Percentiles rank a stretch among this genome's conserved stretches.
phyloP scores from a whole-genome alignment of 2,888 invertebrate species.

The Volucella zonaria region DNA sequence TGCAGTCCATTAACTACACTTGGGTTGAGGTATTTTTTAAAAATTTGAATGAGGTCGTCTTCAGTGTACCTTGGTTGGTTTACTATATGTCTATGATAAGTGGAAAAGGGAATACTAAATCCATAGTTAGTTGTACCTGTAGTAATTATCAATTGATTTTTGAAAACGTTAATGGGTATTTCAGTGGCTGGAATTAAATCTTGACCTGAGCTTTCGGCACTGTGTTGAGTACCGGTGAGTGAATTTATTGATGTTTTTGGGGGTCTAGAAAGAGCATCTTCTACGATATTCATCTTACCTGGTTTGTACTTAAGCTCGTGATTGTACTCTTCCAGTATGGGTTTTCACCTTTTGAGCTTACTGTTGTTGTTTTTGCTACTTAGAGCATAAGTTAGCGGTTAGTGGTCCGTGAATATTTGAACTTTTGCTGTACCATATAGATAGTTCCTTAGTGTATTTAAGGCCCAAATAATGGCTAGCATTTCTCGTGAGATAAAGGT shows the following conservation, averaged over 20 bases:
- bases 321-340: conserved; percentile 59
- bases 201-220: not conserved
- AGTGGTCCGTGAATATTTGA: conserved; percentile 55
- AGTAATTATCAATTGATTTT: no score
- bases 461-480: conserved; percentile 32
- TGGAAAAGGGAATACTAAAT: conserved; percentile 2
- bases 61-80: conserved; percentile 6
- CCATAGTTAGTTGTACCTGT: not conserved
- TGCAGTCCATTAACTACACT: conserved; percentile 7
- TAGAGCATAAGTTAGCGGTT: conserved; percentile 57
- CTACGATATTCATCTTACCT: conserved; percentile 43
- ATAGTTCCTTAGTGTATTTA: conserved; percentile 21
- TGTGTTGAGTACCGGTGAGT: no score
- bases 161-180: not conserved
- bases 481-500: conserved; percentile 38
- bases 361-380: conserved; percentile 61
- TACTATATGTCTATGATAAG: conserved; percentile 12
- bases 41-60: not conserved
- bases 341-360: conserved; percentile 63
- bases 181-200: conserved; percentile 28
- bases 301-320: conserved; percentile 65
- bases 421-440: conserved; percentile 52
- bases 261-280: conserved; percentile 28
- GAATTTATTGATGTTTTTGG: no score
- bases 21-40: conserved; percentile 9